Conservation (phyloP, 2,797 vertebrate genomes). For the Lagocephalus sceleratus region DNA sequence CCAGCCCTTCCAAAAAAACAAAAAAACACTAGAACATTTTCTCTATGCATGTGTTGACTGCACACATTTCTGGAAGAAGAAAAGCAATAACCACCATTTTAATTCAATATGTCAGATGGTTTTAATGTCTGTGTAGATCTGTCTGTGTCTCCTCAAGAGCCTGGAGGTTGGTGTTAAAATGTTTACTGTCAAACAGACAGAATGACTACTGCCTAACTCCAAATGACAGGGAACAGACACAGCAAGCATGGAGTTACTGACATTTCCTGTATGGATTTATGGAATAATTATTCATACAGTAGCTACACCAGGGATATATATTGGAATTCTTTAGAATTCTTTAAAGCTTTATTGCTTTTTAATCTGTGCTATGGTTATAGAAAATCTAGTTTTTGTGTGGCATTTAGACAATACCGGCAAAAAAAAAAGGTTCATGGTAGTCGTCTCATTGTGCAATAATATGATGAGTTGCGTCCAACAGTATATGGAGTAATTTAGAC, state of each 20-base stretch:
- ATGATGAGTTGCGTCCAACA: too few relatives aligned
- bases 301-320: too few relatives aligned
- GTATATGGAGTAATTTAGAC: too few relatives aligned
- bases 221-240: neutral
- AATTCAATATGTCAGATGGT: neutral
- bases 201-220: neutral
- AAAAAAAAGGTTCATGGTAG: too few relatives aligned
- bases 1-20: slow-evolving; percentile 23
- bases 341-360: too few relatives aligned
- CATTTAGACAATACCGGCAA: too few relatives aligned
- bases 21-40: slow-evolving; percentile 33
- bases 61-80: slow-evolving; percentile 19
- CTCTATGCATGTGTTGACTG: slow-evolving; percentile 26
- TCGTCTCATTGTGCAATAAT: too few relatives aligned
- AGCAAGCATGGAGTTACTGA: neutral
- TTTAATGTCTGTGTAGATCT: neutral
- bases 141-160: neutral
- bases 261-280: neutral
- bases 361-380: too few relatives aligned
- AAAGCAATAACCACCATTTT: slow-evolving; percentile 10
- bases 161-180: neutral
- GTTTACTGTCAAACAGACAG: slow-evolving; percentile 12
- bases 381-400: too few relatives aligned
- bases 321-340: too few relatives aligned
- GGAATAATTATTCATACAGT: neutral